Percentiles rank a stretch among this genome's conserved stretches.
Evolutionary conservation across 2,888 invertebrate species (phyloP).

Genomic region (Tetragonisca angustula): DNA sequence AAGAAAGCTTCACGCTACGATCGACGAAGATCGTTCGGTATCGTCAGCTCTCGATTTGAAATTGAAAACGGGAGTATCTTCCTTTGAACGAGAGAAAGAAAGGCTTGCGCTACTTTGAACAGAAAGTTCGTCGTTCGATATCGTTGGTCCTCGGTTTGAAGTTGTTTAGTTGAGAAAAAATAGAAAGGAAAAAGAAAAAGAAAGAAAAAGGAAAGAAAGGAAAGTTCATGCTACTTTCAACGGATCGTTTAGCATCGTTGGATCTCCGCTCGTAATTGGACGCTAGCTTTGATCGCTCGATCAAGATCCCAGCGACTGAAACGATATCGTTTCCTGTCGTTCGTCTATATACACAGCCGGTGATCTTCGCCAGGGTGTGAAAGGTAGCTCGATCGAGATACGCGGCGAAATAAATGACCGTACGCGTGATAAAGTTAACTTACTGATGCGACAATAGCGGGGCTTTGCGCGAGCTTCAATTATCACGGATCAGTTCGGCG

Average conservation of each 20-base stretch:
- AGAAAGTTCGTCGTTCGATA: not conserved
- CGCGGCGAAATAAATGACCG: constrained; percentile 25
- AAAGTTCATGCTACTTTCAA: not conserved
- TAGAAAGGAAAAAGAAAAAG: no score
- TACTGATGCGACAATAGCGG: constrained; percentile 30
- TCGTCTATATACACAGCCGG: not conserved
- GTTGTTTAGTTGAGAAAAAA: not conserved
- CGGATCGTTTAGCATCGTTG: not conserved
- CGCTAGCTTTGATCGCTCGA: not conserved
- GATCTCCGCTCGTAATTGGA: not conserved
- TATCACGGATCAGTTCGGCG: constrained; percentile 19
- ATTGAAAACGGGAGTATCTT: not conserved
- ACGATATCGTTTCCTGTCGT: not conserved
- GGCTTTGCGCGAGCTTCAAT: constrained; percentile 28
- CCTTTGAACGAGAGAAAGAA: not conserved
- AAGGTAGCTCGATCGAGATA: constrained; percentile 32
- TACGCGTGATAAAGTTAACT: constrained; percentile 31
- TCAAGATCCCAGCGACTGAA: not conserved
- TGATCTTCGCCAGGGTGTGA: constrained; percentile 17
- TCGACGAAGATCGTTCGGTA: not conserved
- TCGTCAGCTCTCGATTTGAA: not conserved
- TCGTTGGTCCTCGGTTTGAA: not conserved
- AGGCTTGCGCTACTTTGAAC: not conserved
- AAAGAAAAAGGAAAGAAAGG: no score
- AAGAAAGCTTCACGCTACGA: not conserved